phyloP scores from a whole-genome alignment of 2,888 invertebrate species.

The Lepidocyrtoides sp. region DNA sequence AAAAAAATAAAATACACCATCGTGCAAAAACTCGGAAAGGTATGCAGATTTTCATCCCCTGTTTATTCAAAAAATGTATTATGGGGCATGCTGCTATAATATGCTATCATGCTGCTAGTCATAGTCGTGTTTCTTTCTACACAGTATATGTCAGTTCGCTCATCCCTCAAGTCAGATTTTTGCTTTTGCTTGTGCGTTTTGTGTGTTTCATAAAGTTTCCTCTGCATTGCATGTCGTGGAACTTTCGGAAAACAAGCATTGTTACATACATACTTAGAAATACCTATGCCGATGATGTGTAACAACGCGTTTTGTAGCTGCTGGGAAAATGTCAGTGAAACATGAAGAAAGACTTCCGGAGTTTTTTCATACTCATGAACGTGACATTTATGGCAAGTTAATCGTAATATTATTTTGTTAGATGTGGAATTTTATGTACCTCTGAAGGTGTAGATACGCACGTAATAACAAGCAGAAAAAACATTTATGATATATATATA shows the following conservation, averaged over 20 bases:
- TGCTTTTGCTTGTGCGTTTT: not conserved
- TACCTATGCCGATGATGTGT: no score
- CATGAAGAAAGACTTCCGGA: conserved; percentile 81
- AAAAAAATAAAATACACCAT: not conserved
- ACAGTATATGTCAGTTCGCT: not conserved
- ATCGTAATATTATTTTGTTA: not conserved
- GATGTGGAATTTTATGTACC: no score
- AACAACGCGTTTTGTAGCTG: not conserved
- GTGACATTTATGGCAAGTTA: conserved; percentile 78
- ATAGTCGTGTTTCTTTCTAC: no score
- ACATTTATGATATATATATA: no score
- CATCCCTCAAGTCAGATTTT: not conserved
- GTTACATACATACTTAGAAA: no score
- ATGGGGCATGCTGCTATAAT: conserved; percentile 7
- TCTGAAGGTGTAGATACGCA: no score
- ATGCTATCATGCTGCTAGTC: no score
- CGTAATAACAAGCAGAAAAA: no score
- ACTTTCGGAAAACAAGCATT: no score
- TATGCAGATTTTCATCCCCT: conserved; percentile 12
- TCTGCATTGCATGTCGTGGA: not conserved
- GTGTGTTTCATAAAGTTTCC: not conserved
- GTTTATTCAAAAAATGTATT: not conserved
- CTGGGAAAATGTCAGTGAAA: conserved; percentile 81
- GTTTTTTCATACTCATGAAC: conserved; percentile 51
- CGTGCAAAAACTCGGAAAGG: not conserved